A percentile compares a stretch with the other conserved stretches of the same genome.
Conservation (phyloP, 2,888 invertebrate genomes). For the Marronus borbonicus region DNA sequence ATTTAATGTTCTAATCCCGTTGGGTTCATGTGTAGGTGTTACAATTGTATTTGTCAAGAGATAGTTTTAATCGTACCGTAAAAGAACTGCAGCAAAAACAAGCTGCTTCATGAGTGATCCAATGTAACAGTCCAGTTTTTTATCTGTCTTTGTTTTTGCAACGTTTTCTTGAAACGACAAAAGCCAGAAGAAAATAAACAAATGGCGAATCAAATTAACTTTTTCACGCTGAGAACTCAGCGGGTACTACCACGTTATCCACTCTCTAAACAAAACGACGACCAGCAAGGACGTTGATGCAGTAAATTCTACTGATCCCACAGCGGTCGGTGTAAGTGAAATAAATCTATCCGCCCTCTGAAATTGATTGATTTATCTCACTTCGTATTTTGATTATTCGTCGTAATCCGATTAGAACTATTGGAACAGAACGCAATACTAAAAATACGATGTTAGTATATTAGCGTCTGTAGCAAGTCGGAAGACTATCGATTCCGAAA, state of each 20-base stretch:
- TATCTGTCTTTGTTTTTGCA: background rate
- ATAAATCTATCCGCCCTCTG: constrained; percentile 31
- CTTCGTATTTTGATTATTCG: constrained; percentile 35
- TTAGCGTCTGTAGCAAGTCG: too few relatives aligned
- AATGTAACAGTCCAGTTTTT: background rate
- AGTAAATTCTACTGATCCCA: constrained; percentile 8
- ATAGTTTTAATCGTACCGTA: too few relatives aligned
- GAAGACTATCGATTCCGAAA: too few relatives aligned
- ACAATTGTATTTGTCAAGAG: too few relatives aligned
- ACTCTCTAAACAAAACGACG: background rate
- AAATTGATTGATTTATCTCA: constrained; percentile 39
- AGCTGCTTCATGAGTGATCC: background rate
- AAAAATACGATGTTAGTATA: too few relatives aligned
- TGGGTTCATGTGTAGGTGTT: too few relatives aligned
- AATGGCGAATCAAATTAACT: background rate
- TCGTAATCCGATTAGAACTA: constrained; percentile 36
- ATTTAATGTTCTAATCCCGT: too few relatives aligned
- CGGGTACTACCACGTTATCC: background rate
- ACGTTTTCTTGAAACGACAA: background rate
- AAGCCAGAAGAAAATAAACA: background rate
- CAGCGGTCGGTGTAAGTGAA: constrained; percentile 9
- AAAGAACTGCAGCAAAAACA: too few relatives aligned
- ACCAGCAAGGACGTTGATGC: background rate
- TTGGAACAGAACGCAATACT: constrained; percentile 4
- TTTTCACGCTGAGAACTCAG: background rate